These are phyloP conservation scores for Chrysomela aeneicollis DNA, from an alignment of 2,888 invertebrate species.

Conservation along the genomic window DNA sequence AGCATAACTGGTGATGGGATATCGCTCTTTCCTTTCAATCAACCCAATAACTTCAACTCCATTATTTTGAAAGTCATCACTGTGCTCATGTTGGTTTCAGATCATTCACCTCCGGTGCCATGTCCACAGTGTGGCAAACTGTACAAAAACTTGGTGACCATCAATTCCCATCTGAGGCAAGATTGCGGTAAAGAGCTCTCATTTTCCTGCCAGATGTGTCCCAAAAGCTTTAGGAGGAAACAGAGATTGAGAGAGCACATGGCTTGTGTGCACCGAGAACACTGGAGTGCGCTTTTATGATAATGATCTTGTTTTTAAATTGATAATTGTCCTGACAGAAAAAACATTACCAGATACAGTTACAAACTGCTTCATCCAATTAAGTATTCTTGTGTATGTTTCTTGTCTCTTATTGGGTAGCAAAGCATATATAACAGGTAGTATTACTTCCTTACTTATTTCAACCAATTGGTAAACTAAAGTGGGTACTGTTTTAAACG, in stretches of 20 bases:
- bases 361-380: too few species aligned
- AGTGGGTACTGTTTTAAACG: too few species aligned
- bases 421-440: too few species aligned
- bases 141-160: conserved; percentile 32
- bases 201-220: conserved; percentile 45
- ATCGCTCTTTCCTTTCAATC: too few species aligned
- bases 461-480: too few species aligned
- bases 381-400: too few species aligned
- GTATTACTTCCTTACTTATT: too few species aligned
- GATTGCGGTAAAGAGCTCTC: conserved; percentile 45
- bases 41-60: too few species aligned
- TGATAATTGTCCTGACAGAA: background rate
- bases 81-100: conserved; percentile 4
- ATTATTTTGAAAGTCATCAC: background rate
- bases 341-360: too few species aligned
- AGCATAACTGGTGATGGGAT: too few species aligned
- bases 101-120: background rate
- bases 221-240: conserved; percentile 18
- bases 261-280: conserved; percentile 9
- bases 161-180: conserved; percentile 18
- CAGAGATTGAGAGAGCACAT: conserved; percentile 20
- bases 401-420: too few species aligned
- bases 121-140: conserved; percentile 32
- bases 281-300: background rate
- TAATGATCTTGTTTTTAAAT: background rate